Evolutionary conservation across 2,113 vertebrate genomes (phyloP).

Genomic region (Callipepla californica): DNA sequence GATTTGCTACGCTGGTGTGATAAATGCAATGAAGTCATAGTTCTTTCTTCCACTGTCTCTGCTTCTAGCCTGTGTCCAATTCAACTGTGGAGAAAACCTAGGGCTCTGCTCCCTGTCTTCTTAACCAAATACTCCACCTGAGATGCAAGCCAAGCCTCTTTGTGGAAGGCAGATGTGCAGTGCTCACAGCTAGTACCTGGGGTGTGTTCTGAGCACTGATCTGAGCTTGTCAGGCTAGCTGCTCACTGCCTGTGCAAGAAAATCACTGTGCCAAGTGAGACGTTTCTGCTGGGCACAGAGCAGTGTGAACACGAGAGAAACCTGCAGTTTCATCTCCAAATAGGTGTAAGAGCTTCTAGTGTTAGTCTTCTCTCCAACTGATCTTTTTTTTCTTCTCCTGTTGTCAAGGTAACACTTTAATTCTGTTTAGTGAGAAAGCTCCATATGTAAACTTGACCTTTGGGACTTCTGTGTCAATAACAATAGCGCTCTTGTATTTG

Average conservation of each 20-base stretch:
- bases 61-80: background rate
- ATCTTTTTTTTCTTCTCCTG: background rate
- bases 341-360: background rate
- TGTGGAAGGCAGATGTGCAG: background rate
- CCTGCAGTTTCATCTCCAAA: fast-evolving
- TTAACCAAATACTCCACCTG: background rate
- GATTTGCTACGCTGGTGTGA: background rate
- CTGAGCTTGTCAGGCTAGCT: background rate
- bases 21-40: background rate
- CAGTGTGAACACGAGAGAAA: background rate
- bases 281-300: background rate
- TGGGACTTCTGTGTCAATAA: background rate
- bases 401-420: constrained; percentile 1
- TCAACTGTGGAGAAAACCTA: background rate
- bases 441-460: background rate
- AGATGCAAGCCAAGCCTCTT: background rate
- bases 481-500: background rate
- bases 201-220: background rate
- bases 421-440: background rate
- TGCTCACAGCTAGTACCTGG: background rate
- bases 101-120: background rate
- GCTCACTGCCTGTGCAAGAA: background rate
- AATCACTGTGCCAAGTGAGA: background rate
- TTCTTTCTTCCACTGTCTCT: background rate
- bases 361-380: background rate